Evolutionary conservation across 2,797 vertebrate genomes (phyloP).

Genomic region (Caiman crocodilus): DNA sequence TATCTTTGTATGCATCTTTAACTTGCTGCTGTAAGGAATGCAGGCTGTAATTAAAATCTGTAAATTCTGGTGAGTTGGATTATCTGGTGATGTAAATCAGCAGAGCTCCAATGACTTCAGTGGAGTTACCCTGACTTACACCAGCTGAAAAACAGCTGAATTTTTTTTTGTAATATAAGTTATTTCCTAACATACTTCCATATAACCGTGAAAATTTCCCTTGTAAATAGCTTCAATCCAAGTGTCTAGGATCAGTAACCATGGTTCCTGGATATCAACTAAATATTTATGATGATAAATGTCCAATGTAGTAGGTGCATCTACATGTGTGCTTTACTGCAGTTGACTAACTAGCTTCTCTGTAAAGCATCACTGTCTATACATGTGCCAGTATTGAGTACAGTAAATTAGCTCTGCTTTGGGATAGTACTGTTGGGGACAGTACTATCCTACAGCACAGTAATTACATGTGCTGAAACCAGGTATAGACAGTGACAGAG

Average conservation of each 20-base stretch:
- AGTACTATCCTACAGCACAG: too few relatives aligned
- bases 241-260: conserved; percentile 10
- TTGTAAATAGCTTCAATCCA: background rate
- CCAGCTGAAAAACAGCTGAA: background rate
- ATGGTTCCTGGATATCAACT: background rate
- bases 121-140: background rate
- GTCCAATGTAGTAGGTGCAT: background rate
- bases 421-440: too few relatives aligned
- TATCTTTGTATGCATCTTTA: background rate
- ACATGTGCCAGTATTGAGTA: too few relatives aligned
- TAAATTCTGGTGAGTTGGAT: background rate
- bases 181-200: background rate
- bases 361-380: too few relatives aligned
- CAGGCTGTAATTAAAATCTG: background rate
- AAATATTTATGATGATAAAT: background rate
- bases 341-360: too few relatives aligned
- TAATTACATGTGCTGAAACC: too few relatives aligned
- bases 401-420: too few relatives aligned
- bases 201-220: background rate
- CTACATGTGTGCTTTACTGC: too few relatives aligned
- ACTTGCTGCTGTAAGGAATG: background rate
- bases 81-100: background rate
- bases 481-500: too few relatives aligned
- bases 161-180: background rate
- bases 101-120: background rate